phyloP scores from a whole-genome alignment of 2,113 vertebrate species.

The Conger conger region DNA sequence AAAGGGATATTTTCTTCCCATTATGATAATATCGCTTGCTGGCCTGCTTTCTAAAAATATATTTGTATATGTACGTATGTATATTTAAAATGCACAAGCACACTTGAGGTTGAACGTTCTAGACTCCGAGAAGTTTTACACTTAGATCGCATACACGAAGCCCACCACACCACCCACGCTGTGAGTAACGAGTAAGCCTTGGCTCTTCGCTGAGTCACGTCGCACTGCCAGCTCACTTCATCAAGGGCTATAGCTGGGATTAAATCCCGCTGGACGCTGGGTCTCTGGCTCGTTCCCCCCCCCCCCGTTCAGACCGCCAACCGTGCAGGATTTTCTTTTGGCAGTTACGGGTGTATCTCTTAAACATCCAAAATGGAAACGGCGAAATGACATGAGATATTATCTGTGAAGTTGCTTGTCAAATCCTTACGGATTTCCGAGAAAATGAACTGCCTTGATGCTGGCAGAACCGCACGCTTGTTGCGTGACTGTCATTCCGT shows the following conservation, averaged over 20 bases:
- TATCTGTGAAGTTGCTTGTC: neutral
- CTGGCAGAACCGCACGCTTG: neutral
- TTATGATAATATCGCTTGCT: neutral
- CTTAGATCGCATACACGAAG: neutral
- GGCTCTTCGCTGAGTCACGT: neutral
- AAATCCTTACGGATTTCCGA: neutral
- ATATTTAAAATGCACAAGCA: neutral
- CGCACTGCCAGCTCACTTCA: neutral
- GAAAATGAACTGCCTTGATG: neutral
- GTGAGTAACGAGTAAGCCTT: neutral
- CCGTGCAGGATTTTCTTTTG: neutral
- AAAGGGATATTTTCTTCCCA: neutral
- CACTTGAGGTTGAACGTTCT: neutral
- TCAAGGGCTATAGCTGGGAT: neutral
- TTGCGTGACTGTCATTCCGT: neutral
- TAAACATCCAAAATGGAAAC: neutral
- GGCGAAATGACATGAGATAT: neutral
- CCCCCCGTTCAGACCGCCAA: neutral
- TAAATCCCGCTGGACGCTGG: neutral
- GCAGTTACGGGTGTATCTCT: neutral
- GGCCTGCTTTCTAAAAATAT: neutral
- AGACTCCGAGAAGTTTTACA: neutral
- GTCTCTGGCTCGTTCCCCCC: neutral
- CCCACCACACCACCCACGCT: neutral
- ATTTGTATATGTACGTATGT: neutral